phyloP scores from a whole-genome alignment of 1,140 invertebrate species.

The Sitodiplosis mosellana region DNA sequence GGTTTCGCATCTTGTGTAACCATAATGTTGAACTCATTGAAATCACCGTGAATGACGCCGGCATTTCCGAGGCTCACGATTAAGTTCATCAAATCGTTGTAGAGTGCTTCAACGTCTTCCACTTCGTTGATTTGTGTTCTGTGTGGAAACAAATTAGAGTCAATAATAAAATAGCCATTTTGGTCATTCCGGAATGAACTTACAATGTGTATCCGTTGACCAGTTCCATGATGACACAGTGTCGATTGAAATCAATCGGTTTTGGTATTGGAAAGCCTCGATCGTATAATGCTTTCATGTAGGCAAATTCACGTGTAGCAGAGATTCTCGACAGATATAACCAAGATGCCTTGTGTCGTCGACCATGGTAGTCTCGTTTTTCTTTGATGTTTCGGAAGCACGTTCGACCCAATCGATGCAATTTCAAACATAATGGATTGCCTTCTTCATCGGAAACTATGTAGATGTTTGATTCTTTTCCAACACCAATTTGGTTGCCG shows the following conservation, averaged over 20 bases:
- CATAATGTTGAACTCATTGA: constrained; percentile 98
- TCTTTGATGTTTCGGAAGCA: constrained; percentile 94
- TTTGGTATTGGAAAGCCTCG: constrained; percentile 86
- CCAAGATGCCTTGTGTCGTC: constrained; percentile 82
- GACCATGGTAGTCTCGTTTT: constrained; percentile 92
- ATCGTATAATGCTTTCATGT: constrained; percentile 87
- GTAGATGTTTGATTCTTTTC: constrained; percentile 95
- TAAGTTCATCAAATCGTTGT: constrained; percentile 90
- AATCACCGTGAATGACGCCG: constrained; percentile 97
- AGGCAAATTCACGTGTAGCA: constrained; percentile 95
- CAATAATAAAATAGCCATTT: background rate
- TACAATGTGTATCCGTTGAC: constrained; percentile 59
- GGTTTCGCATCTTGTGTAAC: constrained; percentile 62
- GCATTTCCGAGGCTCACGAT: constrained; percentile 79
- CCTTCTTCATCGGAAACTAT: constrained; percentile 63
- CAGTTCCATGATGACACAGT: constrained; percentile 94
- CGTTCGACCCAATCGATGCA: constrained; percentile 85
- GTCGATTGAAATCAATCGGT: constrained; percentile 87
- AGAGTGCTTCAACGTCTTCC: constrained; percentile 58
- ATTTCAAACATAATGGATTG: constrained; percentile 65
- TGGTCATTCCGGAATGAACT: constrained; percentile 15
- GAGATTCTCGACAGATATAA: constrained; percentile 93
- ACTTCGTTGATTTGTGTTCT: constrained; percentile 71
- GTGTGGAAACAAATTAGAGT: background rate
- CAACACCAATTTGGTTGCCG: constrained; percentile 97